Evolutionary conservation across 2,113 vertebrate species (phyloP).

Genomic region (Tiliqua scincoides): DNA sequence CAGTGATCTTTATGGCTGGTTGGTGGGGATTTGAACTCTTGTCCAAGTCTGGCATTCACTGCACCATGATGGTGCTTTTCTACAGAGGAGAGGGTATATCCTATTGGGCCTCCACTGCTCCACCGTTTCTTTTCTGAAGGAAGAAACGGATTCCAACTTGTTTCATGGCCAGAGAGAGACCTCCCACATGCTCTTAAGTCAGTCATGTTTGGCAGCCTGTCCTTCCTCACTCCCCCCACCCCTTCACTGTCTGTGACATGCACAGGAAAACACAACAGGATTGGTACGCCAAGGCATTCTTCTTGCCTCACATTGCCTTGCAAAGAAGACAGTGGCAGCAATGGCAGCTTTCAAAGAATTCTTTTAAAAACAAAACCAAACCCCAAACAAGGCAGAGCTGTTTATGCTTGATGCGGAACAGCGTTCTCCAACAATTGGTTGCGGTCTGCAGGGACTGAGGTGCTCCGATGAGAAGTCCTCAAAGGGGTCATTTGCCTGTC

Average conservation of each 20-base stretch:
- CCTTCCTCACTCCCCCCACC: background rate
- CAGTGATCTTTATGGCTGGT: too few species aligned
- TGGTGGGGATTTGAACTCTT: too few species aligned
- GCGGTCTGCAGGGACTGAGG: background rate
- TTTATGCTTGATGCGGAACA: background rate
- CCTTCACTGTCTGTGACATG: background rate
- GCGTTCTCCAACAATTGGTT: background rate
- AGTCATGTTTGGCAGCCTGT: background rate
- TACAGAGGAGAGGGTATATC: background rate
- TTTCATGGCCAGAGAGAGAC: conserved; percentile 50
- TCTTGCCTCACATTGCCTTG: background rate
- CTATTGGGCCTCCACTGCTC: background rate
- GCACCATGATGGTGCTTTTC: accelerated
- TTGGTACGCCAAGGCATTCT: background rate
- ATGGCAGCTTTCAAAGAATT: background rate
- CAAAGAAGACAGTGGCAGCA: background rate
- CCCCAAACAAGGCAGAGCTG: background rate
- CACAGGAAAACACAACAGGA: background rate
- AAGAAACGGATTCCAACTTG: background rate
- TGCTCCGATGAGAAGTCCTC: background rate
- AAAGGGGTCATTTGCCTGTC: background rate
- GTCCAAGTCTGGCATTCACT: background rate
- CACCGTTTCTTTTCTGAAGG: conserved; percentile 14
- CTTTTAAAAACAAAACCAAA: background rate
- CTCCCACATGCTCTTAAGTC: conserved; percentile 62